These are phyloP conservation scores for Channa maculata DNA, from an alignment of 2,113 vertebrate genomes.

Conservation along the genomic window DNA sequence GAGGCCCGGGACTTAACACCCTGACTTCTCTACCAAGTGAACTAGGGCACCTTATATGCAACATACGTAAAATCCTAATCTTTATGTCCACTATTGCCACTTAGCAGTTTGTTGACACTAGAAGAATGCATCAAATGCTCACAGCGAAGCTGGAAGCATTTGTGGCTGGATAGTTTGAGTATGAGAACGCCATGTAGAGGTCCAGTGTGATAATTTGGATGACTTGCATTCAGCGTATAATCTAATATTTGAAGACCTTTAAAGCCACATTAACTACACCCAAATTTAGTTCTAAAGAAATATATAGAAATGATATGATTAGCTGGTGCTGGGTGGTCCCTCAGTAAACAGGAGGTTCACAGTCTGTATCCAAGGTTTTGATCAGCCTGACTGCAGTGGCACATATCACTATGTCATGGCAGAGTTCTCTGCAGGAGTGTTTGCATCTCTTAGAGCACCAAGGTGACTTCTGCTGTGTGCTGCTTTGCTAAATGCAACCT, in stretches of 20 bases:
- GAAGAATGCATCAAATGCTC: too few species aligned
- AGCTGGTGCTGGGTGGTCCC: not conserved
- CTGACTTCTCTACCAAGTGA: too few species aligned
- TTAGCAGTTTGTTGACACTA: too few species aligned
- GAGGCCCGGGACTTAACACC: too few species aligned
- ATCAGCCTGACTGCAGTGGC: constrained; percentile 41
- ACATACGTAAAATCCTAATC: too few species aligned
- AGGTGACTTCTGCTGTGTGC: constrained; percentile 71
- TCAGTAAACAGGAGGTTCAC: not conserved
- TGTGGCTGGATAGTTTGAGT: too few species aligned
- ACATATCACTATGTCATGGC: constrained; percentile 37
- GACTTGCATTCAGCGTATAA: not conserved
- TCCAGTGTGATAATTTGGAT: not conserved
- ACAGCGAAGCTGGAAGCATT: too few species aligned
- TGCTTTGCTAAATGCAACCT: constrained; percentile 59
- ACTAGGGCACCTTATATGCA: too few species aligned
- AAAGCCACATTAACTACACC: not conserved
- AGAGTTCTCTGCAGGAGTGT: constrained; percentile 50
- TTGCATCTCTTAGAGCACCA: constrained; percentile 64
- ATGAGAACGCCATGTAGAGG: too few species aligned
- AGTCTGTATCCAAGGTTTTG: constrained; percentile 6
- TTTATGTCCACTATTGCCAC: too few species aligned
- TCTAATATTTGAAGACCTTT: not conserved
- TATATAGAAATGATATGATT: not conserved
- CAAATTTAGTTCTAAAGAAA: not conserved